Percentiles rank a stretch among this genome's conserved stretches.
phyloP scores from a whole-genome alignment of 2,888 invertebrate genomes.

The Ischnura elegans region DNA sequence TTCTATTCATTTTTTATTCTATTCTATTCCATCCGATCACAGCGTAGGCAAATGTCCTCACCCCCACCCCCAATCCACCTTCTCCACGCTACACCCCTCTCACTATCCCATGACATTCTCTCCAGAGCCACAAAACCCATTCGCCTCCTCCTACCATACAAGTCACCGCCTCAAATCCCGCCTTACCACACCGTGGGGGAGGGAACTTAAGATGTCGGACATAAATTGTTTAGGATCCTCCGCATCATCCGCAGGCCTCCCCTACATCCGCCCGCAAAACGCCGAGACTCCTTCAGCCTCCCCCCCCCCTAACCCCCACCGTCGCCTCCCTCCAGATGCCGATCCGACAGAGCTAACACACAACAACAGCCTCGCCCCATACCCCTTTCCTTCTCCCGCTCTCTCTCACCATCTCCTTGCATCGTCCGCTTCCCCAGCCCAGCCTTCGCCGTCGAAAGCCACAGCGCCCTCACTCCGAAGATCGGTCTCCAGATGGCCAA shows the following conservation, averaged over 20 bases:
- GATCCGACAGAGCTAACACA: neutral
- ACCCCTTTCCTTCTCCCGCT: neutral
- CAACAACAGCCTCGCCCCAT: neutral
- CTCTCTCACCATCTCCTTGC: neutral
- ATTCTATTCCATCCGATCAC: neutral
- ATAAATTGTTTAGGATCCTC: conserved; percentile 54
- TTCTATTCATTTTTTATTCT: too few relatives aligned
- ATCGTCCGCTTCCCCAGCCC: too few relatives aligned
- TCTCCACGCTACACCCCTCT: neutral
- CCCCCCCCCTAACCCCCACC: neutral
- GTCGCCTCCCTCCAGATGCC: neutral
- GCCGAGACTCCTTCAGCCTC: neutral
- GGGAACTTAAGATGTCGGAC: conserved; percentile 42
- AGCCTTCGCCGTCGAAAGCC: neutral
- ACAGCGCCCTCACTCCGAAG: neutral
- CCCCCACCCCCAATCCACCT: neutral
- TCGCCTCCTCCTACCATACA: neutral
- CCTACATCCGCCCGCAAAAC: neutral
- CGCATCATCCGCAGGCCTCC: conserved; percentile 46
- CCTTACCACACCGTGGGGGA: conserved; percentile 28
- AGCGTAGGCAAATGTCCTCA: neutral
- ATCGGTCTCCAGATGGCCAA: neutral
- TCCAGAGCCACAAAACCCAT: neutral
- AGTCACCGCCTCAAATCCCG: conserved; percentile 26
- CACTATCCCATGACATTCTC: neutral